Evolutionary conservation across 2,888 invertebrate genomes (phyloP).

Genomic region (Pyrgus malvae): DNA sequence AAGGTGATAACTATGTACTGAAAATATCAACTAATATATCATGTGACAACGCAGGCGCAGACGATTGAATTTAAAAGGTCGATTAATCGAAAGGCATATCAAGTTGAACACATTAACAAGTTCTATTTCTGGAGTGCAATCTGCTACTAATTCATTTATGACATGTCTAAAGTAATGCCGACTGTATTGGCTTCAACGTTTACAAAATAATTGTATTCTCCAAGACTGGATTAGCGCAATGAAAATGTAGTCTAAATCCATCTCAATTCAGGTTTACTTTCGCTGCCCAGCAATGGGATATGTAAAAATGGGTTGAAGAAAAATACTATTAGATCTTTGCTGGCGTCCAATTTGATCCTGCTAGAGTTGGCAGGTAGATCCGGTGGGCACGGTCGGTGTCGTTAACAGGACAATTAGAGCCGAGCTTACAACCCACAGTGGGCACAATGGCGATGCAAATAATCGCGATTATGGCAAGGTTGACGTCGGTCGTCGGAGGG

Average conservation of each 20-base stretch:
- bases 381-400: constrained; percentile 21
- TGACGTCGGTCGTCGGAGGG: constrained; percentile 75
- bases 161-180: too few relatives aligned
- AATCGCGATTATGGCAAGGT: constrained; percentile 81
- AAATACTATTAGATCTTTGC: too few relatives aligned
- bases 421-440: constrained; percentile 55
- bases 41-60: not conserved
- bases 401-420: constrained; percentile 56
- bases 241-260: too few relatives aligned
- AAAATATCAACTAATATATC: not conserved
- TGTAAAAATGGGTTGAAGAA: too few relatives aligned
- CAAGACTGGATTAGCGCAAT: too few relatives aligned
- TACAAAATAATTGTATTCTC: too few relatives aligned
- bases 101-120: not conserved
- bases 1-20: not conserved
- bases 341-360: too few relatives aligned
- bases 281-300: too few relatives aligned
- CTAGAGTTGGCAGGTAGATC: not conserved
- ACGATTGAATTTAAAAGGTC: not conserved
- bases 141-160: too few relatives aligned
- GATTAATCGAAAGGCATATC: not conserved
- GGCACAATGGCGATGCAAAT: constrained; percentile 78
- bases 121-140: too few relatives aligned
- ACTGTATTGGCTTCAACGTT: too few relatives aligned
- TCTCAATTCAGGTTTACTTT: too few relatives aligned